These are phyloP conservation scores for Diarsia dahlii DNA, from an alignment of 2,888 invertebrate species.

Conservation along the genomic window DNA sequence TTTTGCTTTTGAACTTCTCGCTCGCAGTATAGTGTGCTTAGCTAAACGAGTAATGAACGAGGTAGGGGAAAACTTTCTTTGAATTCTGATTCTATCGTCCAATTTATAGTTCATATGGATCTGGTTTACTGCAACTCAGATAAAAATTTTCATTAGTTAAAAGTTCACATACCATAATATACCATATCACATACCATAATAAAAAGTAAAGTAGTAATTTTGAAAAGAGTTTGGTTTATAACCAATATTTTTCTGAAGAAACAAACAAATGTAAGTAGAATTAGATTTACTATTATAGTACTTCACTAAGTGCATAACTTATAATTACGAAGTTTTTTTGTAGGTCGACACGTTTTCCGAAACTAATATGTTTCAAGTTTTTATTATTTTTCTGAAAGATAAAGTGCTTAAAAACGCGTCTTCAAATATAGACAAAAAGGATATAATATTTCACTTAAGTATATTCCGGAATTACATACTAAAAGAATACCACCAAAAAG, in stretches of 20 bases:
- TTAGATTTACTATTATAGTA: no score
- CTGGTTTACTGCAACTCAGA: background rate
- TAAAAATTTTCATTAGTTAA: background rate
- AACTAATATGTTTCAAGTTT: no score
- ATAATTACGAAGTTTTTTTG: no score
- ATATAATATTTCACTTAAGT: no score
- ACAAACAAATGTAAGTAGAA: no score
- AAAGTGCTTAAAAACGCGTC: no score
- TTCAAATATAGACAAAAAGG: no score
- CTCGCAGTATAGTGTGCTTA: constrained; percentile 25
- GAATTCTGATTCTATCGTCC: background rate
- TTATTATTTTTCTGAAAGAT: no score
- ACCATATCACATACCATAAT: no score
- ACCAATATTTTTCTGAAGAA: background rate
- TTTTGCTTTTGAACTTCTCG: constrained; percentile 24
- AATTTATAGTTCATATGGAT: background rate
- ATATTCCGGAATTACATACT: background rate
- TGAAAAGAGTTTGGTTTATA: no score
- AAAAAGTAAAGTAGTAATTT: background rate
- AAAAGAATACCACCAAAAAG: background rate
- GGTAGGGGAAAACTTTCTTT: constrained; percentile 12
- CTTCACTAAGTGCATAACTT: no score
- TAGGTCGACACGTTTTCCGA: no score
- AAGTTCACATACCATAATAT: background rate
- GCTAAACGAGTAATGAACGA: constrained; percentile 30